Evolutionary conservation across 2,797 vertebrate species (phyloP).

Genomic region (Astyanax mexicanus): DNA sequence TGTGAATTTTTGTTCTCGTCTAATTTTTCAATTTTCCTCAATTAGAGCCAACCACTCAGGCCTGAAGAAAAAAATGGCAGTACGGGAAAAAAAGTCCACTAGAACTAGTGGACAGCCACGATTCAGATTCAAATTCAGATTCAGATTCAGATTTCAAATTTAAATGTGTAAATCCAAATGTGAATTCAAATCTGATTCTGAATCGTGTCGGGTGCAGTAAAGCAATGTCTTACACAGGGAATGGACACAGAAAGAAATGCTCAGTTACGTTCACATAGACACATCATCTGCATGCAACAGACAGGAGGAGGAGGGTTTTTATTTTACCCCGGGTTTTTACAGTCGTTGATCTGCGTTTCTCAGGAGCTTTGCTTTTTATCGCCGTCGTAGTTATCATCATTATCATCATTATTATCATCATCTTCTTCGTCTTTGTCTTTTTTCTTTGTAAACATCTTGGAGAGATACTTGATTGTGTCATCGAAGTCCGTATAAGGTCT

Average conservation of each 20-base stretch:
- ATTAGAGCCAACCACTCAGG: slow-evolving; percentile 68
- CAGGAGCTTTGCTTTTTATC: slow-evolving; percentile 24
- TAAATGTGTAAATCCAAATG: no score
- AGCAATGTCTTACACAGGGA: slow-evolving; percentile 74
- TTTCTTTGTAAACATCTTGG: slow-evolving; percentile 73
- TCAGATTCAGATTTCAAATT: no score
- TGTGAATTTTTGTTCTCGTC: slow-evolving; percentile 66
- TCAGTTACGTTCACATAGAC: slow-evolving; percentile 81
- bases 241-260: slow-evolving; percentile 81
- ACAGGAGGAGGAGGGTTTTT: slow-evolving; percentile 75
- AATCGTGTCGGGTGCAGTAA: slow-evolving; percentile 67
- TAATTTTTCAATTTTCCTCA: slow-evolving; percentile 66
- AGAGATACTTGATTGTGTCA: slow-evolving; percentile 77
- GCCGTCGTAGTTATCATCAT: no score
- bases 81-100: slow-evolving; percentile 70
- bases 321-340: slow-evolving; percentile 79
- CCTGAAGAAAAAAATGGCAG: slow-evolving; percentile 76
- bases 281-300: slow-evolving; percentile 86
- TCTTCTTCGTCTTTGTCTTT: no score
- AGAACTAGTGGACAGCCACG: slow-evolving; percentile 66
- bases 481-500: slow-evolving; percentile 43
- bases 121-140: slow-evolving; percentile 57
- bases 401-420: not conserved
- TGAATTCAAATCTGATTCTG: no score
- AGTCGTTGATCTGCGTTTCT: slow-evolving; percentile 62